phyloP scores from a whole-genome alignment of 2,888 invertebrate species.

The Euplagia quadripunctaria region DNA sequence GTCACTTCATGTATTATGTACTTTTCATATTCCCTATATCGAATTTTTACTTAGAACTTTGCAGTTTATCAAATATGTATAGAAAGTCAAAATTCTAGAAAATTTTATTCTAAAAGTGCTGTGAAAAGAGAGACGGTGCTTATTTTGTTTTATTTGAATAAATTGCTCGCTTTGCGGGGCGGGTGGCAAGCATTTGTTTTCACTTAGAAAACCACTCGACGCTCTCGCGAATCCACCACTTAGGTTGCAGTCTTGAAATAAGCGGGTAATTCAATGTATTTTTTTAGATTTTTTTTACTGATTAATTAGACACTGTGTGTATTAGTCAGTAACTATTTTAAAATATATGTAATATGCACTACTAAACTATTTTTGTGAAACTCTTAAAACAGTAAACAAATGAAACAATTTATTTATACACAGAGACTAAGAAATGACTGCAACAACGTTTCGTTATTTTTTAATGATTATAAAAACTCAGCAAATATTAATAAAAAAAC shows the following conservation, averaged over 20 bases:
- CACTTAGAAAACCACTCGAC: slow-evolving; percentile 70
- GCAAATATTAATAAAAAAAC: too few relatives aligned
- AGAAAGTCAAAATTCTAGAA: slow-evolving; percentile 35
- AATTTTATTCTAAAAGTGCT: slow-evolving; percentile 32
- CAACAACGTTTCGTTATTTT: too few relatives aligned
- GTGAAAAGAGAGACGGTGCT: slow-evolving; percentile 32
- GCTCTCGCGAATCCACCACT: slow-evolving; percentile 55
- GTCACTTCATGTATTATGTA: slow-evolving; percentile 3
- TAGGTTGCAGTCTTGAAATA: slow-evolving; percentile 40
- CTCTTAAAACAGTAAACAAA: too few relatives aligned
- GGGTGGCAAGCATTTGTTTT: slow-evolving; percentile 72
- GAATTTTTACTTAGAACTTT: not conserved
- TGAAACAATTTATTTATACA: too few relatives aligned
- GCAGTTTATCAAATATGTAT: not conserved
- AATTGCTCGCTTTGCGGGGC: slow-evolving; percentile 61
- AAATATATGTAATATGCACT: too few relatives aligned
- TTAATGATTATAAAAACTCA: too few relatives aligned
- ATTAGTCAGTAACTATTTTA: too few relatives aligned
- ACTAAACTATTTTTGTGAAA: too few relatives aligned
- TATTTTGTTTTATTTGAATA: slow-evolving; percentile 70
- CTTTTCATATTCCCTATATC: slow-evolving; percentile 7
- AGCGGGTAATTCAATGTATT: slow-evolving; percentile 26
- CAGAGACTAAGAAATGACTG: too few relatives aligned
- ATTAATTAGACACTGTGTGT: too few relatives aligned
- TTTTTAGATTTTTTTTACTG: not conserved